Evolutionary conservation across 2,797 vertebrate genomes (phyloP).

Genomic region (Otus scops): DNA sequence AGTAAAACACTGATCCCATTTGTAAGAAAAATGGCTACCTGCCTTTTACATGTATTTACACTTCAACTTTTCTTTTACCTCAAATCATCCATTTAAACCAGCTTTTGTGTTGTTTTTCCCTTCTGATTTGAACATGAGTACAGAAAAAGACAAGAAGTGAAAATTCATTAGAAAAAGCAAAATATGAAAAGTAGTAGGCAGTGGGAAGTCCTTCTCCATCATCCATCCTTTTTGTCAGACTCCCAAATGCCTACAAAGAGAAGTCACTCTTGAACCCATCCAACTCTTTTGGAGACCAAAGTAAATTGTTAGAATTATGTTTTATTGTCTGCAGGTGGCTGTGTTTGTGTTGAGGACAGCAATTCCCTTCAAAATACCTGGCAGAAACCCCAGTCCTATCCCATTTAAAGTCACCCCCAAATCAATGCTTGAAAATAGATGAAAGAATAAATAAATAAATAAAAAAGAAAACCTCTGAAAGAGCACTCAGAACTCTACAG

Average conservation of each 20-base stretch:
- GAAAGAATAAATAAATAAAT: neutral
- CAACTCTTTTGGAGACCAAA: neutral
- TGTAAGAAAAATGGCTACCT: neutral
- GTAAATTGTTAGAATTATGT: neutral
- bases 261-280: neutral
- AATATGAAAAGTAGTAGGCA: neutral
- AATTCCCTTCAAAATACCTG: neutral
- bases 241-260: neutral
- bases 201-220: neutral
- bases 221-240: neutral
- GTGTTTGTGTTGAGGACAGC: neutral
- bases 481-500: neutral
- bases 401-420: neutral
- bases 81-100: neutral
- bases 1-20: rapidly evolving
- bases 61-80: neutral
- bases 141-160: neutral
- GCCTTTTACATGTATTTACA: neutral
- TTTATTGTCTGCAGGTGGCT: neutral
- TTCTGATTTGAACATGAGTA: neutral
- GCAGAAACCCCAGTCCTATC: neutral
- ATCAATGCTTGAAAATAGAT: neutral
- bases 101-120: neutral
- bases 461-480: neutral
- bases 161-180: neutral